Conservation (phyloP, 2,888 invertebrate species). For the Mimas tiliae region DNA sequence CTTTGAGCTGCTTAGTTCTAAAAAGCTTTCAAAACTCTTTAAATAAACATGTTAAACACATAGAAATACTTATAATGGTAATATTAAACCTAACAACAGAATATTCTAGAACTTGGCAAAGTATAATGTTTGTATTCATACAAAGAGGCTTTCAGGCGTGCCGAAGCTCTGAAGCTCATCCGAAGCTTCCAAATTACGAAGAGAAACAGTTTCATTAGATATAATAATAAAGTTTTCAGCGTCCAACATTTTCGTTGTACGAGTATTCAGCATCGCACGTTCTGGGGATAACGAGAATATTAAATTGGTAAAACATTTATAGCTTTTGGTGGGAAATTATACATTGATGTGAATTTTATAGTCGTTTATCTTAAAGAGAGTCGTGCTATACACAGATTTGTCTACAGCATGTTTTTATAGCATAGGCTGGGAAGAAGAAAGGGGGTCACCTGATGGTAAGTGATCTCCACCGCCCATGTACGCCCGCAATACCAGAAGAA, state of each 20-base stretch:
- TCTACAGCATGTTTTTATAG: no score
- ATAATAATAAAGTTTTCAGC: conserved; percentile 11
- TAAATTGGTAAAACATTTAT: not conserved
- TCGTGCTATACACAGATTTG: no score
- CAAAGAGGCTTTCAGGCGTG: conserved; percentile 21
- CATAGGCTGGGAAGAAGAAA: no score
- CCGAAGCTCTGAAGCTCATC: conserved; percentile 17
- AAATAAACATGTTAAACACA: conserved; percentile 4
- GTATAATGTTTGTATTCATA: conserved; percentile 21
- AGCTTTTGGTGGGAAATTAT: not conserved
- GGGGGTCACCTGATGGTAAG: no score
- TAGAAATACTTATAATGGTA: not conserved
- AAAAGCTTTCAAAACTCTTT: not conserved
- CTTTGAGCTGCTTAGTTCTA: no score
- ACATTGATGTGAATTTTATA: no score
- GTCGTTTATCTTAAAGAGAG: no score
- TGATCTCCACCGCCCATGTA: no score
- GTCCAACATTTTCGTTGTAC: conserved; percentile 1
- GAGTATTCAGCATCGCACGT: not conserved
- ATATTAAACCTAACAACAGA: not conserved
- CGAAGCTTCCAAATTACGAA: conserved; percentile 19
- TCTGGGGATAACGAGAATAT: not conserved
- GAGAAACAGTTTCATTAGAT: conserved; percentile 24
- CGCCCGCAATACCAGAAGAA: no score
- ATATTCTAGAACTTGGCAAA: conserved; percentile 3